A percentile compares a stretch with the other conserved stretches of the same genome.
Conservation (phyloP, 2,113 vertebrate species). For the Syngnathoides biaculeatus region DNA sequence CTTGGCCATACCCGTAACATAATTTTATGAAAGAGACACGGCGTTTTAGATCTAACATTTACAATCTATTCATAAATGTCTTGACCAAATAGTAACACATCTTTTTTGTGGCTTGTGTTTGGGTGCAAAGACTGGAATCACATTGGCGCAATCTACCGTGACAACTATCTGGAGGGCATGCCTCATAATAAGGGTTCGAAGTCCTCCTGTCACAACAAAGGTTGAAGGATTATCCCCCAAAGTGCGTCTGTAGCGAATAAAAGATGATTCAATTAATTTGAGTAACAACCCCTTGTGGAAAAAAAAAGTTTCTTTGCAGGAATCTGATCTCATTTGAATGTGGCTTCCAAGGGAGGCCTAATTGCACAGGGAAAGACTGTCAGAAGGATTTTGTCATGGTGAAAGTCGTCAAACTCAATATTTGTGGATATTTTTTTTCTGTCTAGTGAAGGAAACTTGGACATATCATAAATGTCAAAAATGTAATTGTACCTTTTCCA, state of each 20-base stretch:
- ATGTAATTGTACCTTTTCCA: slow-evolving; percentile 5
- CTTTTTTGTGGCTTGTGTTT: slow-evolving; percentile 9
- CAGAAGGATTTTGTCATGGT: slow-evolving; percentile 1
- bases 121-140: slow-evolving; percentile 10
- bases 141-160: slow-evolving; percentile 14
- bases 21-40: slow-evolving; percentile 2
- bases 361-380: slow-evolving; percentile 5
- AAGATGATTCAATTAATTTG: slow-evolving; percentile 19
- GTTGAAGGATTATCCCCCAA: background rate
- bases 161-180: slow-evolving; percentile 14
- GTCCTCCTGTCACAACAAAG: slow-evolving; percentile 4
- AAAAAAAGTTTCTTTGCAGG: slow-evolving; percentile 26
- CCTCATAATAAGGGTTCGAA: slow-evolving; percentile 19
- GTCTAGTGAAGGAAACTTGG: slow-evolving; percentile 3
- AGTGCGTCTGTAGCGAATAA: slow-evolving; percentile 15
- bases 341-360: background rate
- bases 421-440: slow-evolving; percentile 1
- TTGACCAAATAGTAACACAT: background rate
- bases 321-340: slow-evolving; percentile 3
- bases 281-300: slow-evolving; percentile 43
- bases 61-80: background rate
- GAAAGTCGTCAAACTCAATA: slow-evolving; percentile 6
- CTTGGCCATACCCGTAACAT: slow-evolving; percentile 15
- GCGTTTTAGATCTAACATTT: slow-evolving; percentile 8
- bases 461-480: slow-evolving; percentile 8